These are phyloP conservation scores for Colinus virginianus DNA, from an alignment of 2,113 vertebrate species.

Conservation along the genomic window DNA sequence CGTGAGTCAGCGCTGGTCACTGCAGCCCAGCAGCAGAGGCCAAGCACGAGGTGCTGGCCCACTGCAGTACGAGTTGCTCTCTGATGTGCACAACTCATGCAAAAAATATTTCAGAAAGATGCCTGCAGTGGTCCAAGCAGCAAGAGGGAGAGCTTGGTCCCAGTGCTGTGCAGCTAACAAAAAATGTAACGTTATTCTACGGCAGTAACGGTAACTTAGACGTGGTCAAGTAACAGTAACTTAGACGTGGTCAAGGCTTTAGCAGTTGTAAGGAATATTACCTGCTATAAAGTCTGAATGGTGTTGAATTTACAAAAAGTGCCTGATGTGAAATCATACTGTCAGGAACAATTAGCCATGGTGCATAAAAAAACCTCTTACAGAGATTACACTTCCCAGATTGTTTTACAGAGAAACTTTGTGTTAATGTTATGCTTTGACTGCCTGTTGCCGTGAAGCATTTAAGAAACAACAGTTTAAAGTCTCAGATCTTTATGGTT, in stretches of 20 bases:
- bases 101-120: background rate
- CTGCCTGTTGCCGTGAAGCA: slow-evolving; percentile 68
- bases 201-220: slow-evolving; percentile 27
- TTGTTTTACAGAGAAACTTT: slow-evolving; percentile 73
- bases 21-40: background rate
- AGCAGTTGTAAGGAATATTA: slow-evolving; percentile 44
- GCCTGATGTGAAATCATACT: slow-evolving; percentile 63
- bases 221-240: slow-evolving; percentile 17
- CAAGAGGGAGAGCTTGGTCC: background rate
- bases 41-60: background rate
- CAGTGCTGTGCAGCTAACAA: background rate
- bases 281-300: slow-evolving; percentile 53
- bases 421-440: slow-evolving; percentile 75
- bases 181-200: background rate
- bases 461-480: slow-evolving; percentile 72
- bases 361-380: slow-evolving; percentile 70
- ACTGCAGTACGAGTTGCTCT: accelerated
- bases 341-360: slow-evolving; percentile 71
- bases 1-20: background rate
- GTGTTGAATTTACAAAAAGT: slow-evolving; percentile 47
- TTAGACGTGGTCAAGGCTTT: slow-evolving; percentile 34
- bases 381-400: slow-evolving; percentile 65
- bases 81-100: background rate
- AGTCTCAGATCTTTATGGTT: slow-evolving; percentile 76
- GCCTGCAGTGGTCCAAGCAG: background rate